These are phyloP conservation scores for Tryphoninae sp. DNA, from an alignment of 2,888 invertebrate genomes.

Conservation along the genomic window DNA sequence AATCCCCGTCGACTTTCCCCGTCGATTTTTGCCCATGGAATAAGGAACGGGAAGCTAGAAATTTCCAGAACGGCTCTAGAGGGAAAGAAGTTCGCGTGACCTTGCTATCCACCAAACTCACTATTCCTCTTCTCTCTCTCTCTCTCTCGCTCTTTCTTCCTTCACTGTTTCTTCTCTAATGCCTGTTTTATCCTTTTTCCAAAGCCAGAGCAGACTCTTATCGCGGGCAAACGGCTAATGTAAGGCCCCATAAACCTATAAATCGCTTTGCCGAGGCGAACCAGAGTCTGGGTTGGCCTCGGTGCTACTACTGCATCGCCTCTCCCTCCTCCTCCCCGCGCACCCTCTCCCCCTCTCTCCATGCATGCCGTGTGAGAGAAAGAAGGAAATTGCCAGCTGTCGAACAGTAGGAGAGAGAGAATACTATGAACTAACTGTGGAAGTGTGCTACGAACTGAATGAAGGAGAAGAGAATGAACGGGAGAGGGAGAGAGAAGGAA, in stretches of 20 bases:
- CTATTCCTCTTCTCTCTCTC: slow-evolving; percentile 16
- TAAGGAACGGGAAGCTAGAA: slow-evolving; percentile 35
- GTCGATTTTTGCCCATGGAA: slow-evolving; percentile 51
- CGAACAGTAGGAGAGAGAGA: neutral
- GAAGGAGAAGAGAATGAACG: neutral
- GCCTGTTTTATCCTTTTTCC: slow-evolving; percentile 38
- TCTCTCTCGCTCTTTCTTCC: slow-evolving; percentile 29
- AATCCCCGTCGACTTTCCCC: slow-evolving; percentile 43
- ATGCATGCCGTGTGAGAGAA: neutral
- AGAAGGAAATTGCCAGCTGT: neutral
- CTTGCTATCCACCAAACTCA: slow-evolving; percentile 54
- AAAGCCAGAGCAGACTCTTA: slow-evolving; percentile 53
- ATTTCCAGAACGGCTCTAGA: slow-evolving; percentile 33
- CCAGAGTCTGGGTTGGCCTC: slow-evolving; percentile 9
- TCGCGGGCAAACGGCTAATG: slow-evolving; percentile 59
- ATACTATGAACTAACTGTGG: neutral
- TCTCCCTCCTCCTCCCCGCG: neutral
- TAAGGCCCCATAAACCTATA: slow-evolving; percentile 62
- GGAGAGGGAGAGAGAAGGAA: neutral
- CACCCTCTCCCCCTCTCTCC: slow-evolving; percentile 1
- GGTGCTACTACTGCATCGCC: slow-evolving; percentile 38
- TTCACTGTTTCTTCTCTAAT: slow-evolving; percentile 34
- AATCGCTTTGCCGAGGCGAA: slow-evolving; percentile 50
- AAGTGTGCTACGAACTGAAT: neutral
- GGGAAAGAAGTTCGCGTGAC: slow-evolving; percentile 50